Evolutionary conservation across 2,888 invertebrate species (phyloP).

Genomic region (Aporophyla lueneburgensis): DNA sequence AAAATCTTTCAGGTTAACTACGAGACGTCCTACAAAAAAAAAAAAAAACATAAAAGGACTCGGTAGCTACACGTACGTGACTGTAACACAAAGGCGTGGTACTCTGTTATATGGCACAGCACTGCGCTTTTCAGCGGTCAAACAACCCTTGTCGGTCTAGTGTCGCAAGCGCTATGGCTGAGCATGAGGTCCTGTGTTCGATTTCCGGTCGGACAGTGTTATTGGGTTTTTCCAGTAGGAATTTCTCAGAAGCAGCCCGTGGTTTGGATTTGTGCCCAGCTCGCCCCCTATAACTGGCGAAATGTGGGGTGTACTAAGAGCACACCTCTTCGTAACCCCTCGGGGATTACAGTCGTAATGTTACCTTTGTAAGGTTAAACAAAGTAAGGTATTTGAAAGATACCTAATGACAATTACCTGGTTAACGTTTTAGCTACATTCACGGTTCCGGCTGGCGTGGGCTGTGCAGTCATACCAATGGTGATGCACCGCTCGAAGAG

Average conservation of each 20-base stretch:
- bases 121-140: background rate
- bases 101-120: background rate
- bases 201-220: too few relatives aligned
- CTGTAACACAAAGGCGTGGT: too few relatives aligned
- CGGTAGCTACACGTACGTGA: too few relatives aligned
- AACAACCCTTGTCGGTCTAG: background rate
- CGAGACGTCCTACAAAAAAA: too few relatives aligned
- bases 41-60: too few relatives aligned
- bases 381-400: background rate
- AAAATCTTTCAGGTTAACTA: too few relatives aligned
- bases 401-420: background rate
- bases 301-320: too few relatives aligned
- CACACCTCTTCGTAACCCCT: too few relatives aligned
- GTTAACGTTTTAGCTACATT: conserved; percentile 79
- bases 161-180: background rate
- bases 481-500: conserved; percentile 87
- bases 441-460: conserved; percentile 85
- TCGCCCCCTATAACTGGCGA: background rate
- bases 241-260: too few relatives aligned
- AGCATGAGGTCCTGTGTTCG: too few relatives aligned
- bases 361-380: background rate
- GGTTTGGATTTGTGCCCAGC: too few relatives aligned
- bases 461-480: conserved; percentile 83
- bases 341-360: background rate
- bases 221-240: too few relatives aligned